Evolutionary conservation across 2,888 invertebrate genomes (phyloP).

Genomic region (Patella caerulea): DNA sequence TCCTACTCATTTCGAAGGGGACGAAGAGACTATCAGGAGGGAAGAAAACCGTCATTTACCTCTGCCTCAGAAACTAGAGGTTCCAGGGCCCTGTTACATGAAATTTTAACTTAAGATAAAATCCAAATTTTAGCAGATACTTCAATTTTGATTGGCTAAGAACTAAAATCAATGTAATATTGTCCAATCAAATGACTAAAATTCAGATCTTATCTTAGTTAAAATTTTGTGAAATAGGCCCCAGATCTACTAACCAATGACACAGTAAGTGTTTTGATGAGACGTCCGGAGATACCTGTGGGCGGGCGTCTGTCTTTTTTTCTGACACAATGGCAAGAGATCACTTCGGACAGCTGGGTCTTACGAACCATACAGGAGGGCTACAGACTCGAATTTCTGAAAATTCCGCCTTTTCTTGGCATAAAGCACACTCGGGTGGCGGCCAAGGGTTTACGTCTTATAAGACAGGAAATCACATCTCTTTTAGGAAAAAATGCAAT

Average conservation of each 20-base stretch:
- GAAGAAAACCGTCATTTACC: no score
- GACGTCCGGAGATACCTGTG: conserved; percentile 33
- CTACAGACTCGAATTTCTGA: conserved; percentile 31
- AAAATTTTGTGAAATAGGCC: no score
- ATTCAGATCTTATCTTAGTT: no score
- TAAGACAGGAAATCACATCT: conserved; percentile 22
- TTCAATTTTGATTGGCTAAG: no score
- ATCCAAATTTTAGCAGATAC: no score
- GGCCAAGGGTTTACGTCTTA: conserved; percentile 15
- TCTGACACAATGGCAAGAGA: conserved; percentile 28
- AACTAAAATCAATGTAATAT: no score
- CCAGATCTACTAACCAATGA: no score
- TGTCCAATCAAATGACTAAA: no score
- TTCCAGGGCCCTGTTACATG: no score
- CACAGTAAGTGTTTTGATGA: background rate
- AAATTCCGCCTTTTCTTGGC: conserved; percentile 23
- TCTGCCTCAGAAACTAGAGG: conserved; percentile 11
- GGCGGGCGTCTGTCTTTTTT: conserved; percentile 32
- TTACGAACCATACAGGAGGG: conserved; percentile 27
- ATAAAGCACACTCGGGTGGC: conserved; percentile 21
- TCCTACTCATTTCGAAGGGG: no score
- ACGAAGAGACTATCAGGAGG: no score
- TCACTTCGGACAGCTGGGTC: conserved; percentile 35
- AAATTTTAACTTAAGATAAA: no score
- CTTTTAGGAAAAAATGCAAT: conserved; percentile 29